Conservation (phyloP, 2,888 invertebrate genomes). For the Drosophila pseudotakahashii region DNA sequence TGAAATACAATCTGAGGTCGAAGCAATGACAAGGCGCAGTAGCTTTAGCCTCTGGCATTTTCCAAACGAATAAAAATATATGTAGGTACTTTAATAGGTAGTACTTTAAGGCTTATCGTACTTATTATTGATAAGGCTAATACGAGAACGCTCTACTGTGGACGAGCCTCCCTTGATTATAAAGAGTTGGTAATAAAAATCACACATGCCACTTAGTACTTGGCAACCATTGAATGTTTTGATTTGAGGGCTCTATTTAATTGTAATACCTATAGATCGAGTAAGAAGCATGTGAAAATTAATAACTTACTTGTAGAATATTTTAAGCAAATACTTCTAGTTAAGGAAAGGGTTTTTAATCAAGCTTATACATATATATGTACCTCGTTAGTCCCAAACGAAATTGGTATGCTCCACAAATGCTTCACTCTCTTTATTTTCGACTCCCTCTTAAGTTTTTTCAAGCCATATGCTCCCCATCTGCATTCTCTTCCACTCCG, state of each 20-base stretch:
- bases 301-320: too few species aligned
- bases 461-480: conserved; percentile 12
- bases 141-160: conserved; percentile 2
- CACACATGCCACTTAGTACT: conserved; percentile 8
- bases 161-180: conserved; percentile 23
- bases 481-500: conserved; percentile 2
- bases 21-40: conserved; percentile 44
- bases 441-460: conserved; percentile 3
- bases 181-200: conserved; percentile 15
- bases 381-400: background rate
- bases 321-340: background rate
- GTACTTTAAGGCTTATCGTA: conserved; percentile 1
- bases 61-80: background rate
- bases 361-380: background rate
- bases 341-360: background rate
- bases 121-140: conserved; percentile 14
- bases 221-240: background rate
- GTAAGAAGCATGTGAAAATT: too few species aligned
- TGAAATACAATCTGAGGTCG: conserved; percentile 43
- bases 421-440: background rate
- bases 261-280: background rate
- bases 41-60: conserved; percentile 1
- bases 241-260: background rate
- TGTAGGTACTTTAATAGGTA: background rate
- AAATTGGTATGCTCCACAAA: background rate